Evolutionary conservation across 2,888 invertebrate genomes (phyloP), one percentile per base, ranked within the genome.

Genomic region (Parnassius smintheus): DNA sequence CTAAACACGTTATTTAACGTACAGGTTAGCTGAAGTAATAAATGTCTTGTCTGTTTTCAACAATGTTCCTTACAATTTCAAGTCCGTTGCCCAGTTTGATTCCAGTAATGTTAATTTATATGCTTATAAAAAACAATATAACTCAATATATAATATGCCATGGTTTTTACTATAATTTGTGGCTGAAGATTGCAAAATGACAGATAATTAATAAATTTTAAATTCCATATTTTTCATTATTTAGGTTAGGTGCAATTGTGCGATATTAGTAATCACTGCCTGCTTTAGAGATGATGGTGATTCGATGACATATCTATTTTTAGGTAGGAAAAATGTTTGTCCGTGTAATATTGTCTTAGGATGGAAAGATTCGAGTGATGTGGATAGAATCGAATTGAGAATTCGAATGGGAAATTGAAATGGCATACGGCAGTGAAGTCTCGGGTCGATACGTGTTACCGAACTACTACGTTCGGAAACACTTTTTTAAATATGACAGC

Each of bases 301-400:
- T 88, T 84, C 81, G 80, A 88, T 88, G 81, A 91, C 91, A 91
- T 91, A 91, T 91, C 91, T 89, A 86, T 84, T 78, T 80, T 81
- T 90, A 91, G 88, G 82, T 91, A 91, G 88, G 86, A 73, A 79
- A 83, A 84, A 82, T 85, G 74, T 85, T 83, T 78, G 82, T 82
- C 80, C 70, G 81, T 87, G 85, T 88, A 85, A 68, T 72, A 70
- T 66, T 65, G 59, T 64, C 56, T 55, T 69, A 61, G 66, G 59
- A 45, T 48, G 63, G 75, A 76, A 77, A 73, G 70, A 69, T 72
- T 72, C 68, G 78, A 75, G 73, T 42, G 45, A 35, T 54, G 11
- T 45, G 76, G 67, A 73, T 76, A 72, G 71, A 72, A 70, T 66
- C 62, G 70, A 65, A 65, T 70, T 62, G 53, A 48, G 51, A 53